These are phyloP conservation scores for Drosophila mettleri DNA, from an alignment of 2,888 invertebrate species.

Conservation along the genomic window DNA sequence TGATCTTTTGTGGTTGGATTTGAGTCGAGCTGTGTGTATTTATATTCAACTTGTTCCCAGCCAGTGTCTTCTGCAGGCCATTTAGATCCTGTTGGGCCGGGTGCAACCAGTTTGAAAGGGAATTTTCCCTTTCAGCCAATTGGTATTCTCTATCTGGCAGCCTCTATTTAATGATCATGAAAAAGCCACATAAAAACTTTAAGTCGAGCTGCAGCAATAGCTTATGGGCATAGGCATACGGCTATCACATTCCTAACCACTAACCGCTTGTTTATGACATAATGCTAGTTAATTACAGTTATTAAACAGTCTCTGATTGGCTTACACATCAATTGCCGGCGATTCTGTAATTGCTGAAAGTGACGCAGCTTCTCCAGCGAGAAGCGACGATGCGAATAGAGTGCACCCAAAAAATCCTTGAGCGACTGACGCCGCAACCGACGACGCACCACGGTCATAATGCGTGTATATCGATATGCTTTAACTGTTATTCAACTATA, in stretches of 20 bases:
- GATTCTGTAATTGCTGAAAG: constrained; percentile 54
- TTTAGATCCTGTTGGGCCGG: constrained; percentile 37
- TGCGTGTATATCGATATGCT: constrained; percentile 8
- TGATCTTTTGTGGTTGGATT: constrained; percentile 20
- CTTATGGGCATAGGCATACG: too few relatives aligned
- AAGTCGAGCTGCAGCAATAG: neutral
- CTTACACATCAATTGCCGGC: constrained; percentile 66
- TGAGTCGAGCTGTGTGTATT: constrained; percentile 17
- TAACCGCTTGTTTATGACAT: constrained; percentile 5
- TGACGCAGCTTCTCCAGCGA: constrained; percentile 65
- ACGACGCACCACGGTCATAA: constrained; percentile 67
- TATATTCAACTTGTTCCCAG: constrained; percentile 51
- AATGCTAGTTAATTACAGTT: constrained; percentile 11
- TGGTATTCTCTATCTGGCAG: constrained; percentile 19
- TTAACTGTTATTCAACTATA: constrained; percentile 5
- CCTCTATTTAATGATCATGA: constrained; percentile 17
- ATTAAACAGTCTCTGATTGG: constrained; percentile 23
- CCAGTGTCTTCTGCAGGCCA: constrained; percentile 4
- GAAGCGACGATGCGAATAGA: constrained; percentile 61
- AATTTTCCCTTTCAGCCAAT: constrained; percentile 39
- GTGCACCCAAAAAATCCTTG: constrained; percentile 66
- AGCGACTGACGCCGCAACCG: constrained; percentile 69
- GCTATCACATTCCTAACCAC: constrained; percentile 9
- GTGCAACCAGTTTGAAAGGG: constrained; percentile 51
- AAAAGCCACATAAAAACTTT: neutral